Evolutionary conservation across 2,888 invertebrate genomes (phyloP).

Genomic region (Drosophila testacea): DNA sequence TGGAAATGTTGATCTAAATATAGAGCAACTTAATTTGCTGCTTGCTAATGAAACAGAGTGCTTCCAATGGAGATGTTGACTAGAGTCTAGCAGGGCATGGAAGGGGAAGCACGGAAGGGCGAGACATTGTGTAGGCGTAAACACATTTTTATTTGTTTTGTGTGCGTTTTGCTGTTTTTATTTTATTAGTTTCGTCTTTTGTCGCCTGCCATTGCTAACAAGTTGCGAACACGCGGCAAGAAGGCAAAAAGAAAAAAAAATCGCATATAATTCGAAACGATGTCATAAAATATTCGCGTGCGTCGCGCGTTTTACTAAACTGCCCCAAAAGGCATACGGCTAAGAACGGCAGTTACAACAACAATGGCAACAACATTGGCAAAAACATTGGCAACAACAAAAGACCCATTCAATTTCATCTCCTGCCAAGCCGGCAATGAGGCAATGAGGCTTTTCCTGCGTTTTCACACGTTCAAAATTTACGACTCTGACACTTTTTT

Average conservation of each 20-base stretch:
- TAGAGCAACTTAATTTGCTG: conserved; percentile 80
- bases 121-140: conserved; percentile 63
- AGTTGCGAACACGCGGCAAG: conserved; percentile 63
- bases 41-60: conserved; percentile 70
- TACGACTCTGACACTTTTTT: conserved; percentile 64
- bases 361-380: conserved; percentile 45
- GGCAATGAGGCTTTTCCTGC: conserved; percentile 75
- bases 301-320: conserved; percentile 65
- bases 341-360: conserved; percentile 46
- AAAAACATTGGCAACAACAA: conserved; percentile 47
- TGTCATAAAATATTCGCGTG: conserved; percentile 81
- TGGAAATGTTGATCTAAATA: conserved; percentile 52
- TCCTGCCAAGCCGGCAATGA: conserved; percentile 65
- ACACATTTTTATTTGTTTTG: conserved; percentile 74
- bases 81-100: neutral
- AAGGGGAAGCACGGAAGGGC: conserved; percentile 3
- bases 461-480: conserved; percentile 78
- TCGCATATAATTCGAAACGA: conserved; percentile 73
- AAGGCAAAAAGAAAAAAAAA: conserved; percentile 33
- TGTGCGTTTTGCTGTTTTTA: conserved; percentile 52
- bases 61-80: neutral
- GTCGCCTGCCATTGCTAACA: conserved; percentile 71
- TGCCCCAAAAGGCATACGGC: conserved; percentile 61
- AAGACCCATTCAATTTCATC: conserved; percentile 68
- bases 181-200: conserved; percentile 66